phyloP scores from a whole-genome alignment of 2,113 vertebrate genomes.

The Steatornis caripensis region DNA sequence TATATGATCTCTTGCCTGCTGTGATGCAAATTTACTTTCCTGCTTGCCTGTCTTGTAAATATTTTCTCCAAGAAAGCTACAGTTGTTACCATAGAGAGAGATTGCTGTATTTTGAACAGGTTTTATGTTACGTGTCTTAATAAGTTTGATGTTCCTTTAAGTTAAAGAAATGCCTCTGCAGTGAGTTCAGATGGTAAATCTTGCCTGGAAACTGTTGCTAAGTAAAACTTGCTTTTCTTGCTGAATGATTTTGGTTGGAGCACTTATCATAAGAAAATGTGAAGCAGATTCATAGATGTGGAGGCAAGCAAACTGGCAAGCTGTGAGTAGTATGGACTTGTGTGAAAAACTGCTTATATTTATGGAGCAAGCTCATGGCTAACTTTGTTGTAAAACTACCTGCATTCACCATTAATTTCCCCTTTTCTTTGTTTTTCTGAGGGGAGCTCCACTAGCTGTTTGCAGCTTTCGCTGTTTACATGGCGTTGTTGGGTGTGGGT shows the following conservation, averaged over 20 bases:
- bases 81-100: neutral
- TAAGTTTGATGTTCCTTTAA: neutral
- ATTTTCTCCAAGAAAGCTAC: neutral
- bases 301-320: neutral
- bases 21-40: neutral
- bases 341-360: neutral
- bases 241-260: neutral
- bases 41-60: neutral
- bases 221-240: neutral
- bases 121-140: neutral
- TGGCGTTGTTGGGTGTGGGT: fast-evolving
- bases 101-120: neutral
- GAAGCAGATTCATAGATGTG: neutral
- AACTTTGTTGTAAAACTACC: neutral
- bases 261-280: neutral
- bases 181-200: neutral
- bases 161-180: neutral
- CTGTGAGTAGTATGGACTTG: neutral
- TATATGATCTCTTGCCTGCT: neutral
- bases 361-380: neutral
- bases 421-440: neutral
- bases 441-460: fast-evolving
- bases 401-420: fast-evolving
- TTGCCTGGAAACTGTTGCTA: slow-evolving; percentile 43
- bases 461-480: neutral